A percentile compares a stretch with the other conserved stretches of the same genome.
Conservation (phyloP, 2,797 vertebrate species). For the Ispidina picta region DNA sequence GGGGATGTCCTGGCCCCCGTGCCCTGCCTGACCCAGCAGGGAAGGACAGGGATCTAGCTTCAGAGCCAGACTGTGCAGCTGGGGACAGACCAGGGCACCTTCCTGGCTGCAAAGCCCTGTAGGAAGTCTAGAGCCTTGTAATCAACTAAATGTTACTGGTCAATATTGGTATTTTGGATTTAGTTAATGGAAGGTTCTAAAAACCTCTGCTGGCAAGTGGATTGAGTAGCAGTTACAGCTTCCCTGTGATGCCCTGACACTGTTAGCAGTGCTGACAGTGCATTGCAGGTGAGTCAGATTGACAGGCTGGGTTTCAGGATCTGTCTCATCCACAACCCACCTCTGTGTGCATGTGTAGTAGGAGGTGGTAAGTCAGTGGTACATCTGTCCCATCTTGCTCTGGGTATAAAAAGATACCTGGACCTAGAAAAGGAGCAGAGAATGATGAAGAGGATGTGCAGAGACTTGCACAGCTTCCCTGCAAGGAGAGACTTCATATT, state of each 20-base stretch:
- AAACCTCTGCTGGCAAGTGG: neutral
- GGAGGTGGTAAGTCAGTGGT: neutral
- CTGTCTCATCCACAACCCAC: neutral
- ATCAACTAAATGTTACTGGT: fast-evolving
- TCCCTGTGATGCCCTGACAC: neutral
- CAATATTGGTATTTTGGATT: neutral
- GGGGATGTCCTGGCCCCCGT: fast-evolving
- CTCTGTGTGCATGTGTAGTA: neutral
- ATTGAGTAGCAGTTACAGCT: neutral
- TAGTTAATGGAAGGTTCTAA: neutral
- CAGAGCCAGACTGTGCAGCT: neutral
- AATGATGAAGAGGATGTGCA: neutral
- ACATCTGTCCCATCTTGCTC: neutral
- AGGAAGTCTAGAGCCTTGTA: neutral
- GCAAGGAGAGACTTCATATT: neutral
- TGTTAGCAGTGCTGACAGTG: neutral
- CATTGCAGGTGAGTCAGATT: neutral
- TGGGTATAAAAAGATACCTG: neutral
- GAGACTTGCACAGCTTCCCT: neutral
- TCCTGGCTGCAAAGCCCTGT: fast-evolving
- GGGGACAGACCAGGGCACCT: neutral
- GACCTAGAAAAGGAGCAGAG: neutral
- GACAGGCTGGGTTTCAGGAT: neutral
- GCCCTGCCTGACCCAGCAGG: neutral
- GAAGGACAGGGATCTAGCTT: neutral